Conservation (phyloP, 2,888 invertebrate species). For the Rotaria magnacalcarata region DNA sequence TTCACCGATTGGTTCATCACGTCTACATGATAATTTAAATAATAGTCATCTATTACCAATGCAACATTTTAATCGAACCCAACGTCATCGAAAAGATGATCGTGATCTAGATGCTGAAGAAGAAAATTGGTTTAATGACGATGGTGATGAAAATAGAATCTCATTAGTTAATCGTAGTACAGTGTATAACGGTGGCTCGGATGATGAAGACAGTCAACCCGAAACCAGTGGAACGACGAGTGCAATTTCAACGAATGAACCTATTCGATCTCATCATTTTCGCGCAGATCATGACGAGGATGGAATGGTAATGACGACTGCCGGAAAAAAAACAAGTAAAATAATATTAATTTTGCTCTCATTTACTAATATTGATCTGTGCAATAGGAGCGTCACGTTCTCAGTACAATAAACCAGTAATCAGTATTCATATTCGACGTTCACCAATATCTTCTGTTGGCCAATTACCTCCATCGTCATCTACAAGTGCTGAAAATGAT, state of each 20-base stretch:
- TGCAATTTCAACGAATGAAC: background rate
- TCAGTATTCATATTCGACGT: slow-evolving; percentile 36
- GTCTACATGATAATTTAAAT: background rate
- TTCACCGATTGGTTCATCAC: background rate
- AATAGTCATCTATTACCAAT: background rate
- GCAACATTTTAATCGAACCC: background rate
- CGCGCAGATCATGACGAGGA: slow-evolving; percentile 67
- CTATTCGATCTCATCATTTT: background rate
- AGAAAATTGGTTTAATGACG: slow-evolving; percentile 37
- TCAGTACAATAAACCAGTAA: background rate
- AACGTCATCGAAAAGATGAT: slow-evolving; percentile 23
- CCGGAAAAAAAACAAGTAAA: background rate
- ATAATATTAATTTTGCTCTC: too few relatives aligned
- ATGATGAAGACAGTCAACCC: slow-evolving; percentile 24
- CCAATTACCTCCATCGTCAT: slow-evolving; percentile 15
- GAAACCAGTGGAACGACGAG: background rate
- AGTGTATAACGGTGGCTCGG: background rate
- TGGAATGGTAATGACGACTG: slow-evolving; percentile 40
- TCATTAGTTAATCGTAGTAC: slow-evolving; percentile 7
- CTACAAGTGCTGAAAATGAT: background rate
- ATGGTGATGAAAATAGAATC: slow-evolving; percentile 62
- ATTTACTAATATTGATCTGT: too few relatives aligned
- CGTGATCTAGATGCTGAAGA: slow-evolving; percentile 15
- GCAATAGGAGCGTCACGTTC: background rate
- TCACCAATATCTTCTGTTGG: background rate